Conservation (phyloP, 2,888 invertebrate species). For the Dinocampus coccinellae region DNA sequence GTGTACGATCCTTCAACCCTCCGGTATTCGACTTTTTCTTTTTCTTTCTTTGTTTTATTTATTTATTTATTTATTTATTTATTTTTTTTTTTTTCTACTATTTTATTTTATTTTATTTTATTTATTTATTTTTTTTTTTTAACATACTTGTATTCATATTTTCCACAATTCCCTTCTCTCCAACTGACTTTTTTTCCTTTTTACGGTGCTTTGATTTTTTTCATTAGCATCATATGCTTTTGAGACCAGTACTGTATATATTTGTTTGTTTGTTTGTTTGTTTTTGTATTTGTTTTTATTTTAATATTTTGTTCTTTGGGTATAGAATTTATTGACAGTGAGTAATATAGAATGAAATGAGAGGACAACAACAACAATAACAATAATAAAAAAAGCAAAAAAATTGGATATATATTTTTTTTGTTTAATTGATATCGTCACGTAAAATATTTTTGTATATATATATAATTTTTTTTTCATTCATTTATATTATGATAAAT, state of each 20-base stretch:
- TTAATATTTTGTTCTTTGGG: neutral
- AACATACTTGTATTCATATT: constrained; percentile 19
- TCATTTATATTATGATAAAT: neutral
- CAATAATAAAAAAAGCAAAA: too few relatives aligned
- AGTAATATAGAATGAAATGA: neutral
- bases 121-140: constrained; percentile 13
- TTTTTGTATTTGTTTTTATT: too few relatives aligned
- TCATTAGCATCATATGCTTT: constrained; percentile 7
- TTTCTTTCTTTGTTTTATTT: neutral
- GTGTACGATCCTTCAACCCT: constrained; percentile 28
- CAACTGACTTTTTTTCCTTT: neutral
- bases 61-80: neutral
- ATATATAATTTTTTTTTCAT: neutral
- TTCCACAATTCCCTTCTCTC: neutral
- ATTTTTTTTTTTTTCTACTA: neutral
- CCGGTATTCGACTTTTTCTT: constrained; percentile 9
- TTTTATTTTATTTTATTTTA: too few relatives aligned
- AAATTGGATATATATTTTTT: too few relatives aligned
- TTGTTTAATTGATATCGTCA: neutral
- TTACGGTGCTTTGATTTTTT: constrained; percentile 2
- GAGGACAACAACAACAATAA: too few relatives aligned
- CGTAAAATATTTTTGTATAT: neutral
- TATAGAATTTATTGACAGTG: neutral
- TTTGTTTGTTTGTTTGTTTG: neutral
- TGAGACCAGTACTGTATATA: neutral